Base-by-base conservation (phyloP, 2,888 invertebrate species). In the Andrena bicolor region DNA sequence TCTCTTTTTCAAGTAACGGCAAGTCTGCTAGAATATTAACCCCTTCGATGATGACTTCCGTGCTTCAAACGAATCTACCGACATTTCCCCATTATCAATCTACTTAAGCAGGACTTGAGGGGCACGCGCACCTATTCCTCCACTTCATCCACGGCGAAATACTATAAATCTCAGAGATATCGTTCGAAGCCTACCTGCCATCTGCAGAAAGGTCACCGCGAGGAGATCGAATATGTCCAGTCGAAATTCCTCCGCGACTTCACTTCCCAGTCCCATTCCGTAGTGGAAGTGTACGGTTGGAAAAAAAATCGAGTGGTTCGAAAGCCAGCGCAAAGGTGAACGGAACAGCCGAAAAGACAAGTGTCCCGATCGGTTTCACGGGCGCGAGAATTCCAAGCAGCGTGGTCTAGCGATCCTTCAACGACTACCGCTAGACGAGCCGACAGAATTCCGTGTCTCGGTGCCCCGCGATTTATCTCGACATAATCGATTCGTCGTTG, bases 401-500 rank as follows among this genome's bases (percentile, higher is more conserved):
- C 23, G 8, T 16, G 30, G 13, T 23, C 28, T 1, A 64, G 35
- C 56, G 26, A 69, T 56, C 56, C 32, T 32, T 63, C 72, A 51
- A 41, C 64, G 30, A 53, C 73, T 64, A 58, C 61, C 76, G 51
- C 70, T 70, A 28, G 48, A 41, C 61, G 49, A 76, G 63, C 64
- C 56, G 53, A 79, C 58, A 63, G 74, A 71, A 84, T 79, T 79
- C 60, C 65, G 70, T 80, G 76, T 74, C 76, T 56, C 28, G 32
- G 53, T 56, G 26, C 66, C 28, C 51, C 32, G 53, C 79, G 80
- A 80, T 75, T 84, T 84, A 84, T 84, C 85, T 79, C 72, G 32
- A 53, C 64, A 68, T 75, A 84, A 84, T 84, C 85, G 85, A 77
- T 81, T 72, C 71, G 71, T 74, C 56, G 80, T 80, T 58, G 58